phyloP scores from a whole-genome alignment of 1,140 invertebrate species.

The Bombus huntii region DNA sequence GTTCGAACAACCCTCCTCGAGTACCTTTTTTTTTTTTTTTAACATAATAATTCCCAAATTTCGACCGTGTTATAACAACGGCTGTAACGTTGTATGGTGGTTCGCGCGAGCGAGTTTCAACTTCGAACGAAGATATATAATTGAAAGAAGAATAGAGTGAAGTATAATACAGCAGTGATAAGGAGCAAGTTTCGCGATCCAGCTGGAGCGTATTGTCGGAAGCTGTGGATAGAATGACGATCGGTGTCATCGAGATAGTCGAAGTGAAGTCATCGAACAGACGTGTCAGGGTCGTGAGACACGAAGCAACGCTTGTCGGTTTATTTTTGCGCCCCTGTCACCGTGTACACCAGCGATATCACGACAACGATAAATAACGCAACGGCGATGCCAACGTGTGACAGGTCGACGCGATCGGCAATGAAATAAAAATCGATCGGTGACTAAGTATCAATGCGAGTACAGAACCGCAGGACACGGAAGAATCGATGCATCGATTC shows the following conservation, averaged over 20 bases:
- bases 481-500: constrained; percentile 37
- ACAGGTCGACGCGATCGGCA: neutral
- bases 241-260: neutral
- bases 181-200: neutral
- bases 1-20: neutral
- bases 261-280: constrained; percentile 32
- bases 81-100: neutral
- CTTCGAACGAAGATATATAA: neutral
- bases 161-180: neutral
- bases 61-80: neutral
- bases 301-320: constrained; percentile 28
- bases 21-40: neutral
- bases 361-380: neutral
- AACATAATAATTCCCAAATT: neutral
- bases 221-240: neutral
- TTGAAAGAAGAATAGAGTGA: neutral
- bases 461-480: no score
- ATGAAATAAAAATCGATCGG: neutral
- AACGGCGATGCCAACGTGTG: neutral
- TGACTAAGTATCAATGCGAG: neutral
- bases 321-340: constrained; percentile 43
- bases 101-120: neutral
- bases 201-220: no score
- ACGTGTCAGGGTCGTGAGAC: constrained; percentile 29
- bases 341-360: neutral